A percentile compares a stretch with the other conserved stretches of the same genome.
Evolutionary conservation across 2,113 vertebrate species (phyloP).

Genomic region (Ginglymostoma cirratum): DNA sequence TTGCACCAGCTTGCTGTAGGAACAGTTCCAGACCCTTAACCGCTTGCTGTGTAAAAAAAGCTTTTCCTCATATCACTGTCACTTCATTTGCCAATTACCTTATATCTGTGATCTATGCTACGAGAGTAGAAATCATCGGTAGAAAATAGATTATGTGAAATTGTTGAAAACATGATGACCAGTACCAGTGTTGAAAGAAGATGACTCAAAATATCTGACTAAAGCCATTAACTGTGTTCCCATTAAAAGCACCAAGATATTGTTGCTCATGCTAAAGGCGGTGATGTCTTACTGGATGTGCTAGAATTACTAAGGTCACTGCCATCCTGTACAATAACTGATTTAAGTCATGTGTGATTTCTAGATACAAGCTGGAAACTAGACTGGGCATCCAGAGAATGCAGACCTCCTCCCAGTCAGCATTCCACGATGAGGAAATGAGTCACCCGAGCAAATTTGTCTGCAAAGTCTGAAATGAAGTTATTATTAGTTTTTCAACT

Average conservation of each 20-base stretch:
- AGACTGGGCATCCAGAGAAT: background rate
- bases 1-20: too few species aligned
- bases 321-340: background rate
- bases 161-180: background rate
- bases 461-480: constrained; percentile 19
- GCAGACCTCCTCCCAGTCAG: constrained; percentile 6
- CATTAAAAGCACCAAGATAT: background rate
- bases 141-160: background rate
- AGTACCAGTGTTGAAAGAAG: background rate
- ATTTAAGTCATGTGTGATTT: background rate
- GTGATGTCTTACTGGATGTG: background rate
- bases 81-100: background rate
- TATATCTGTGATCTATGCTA: background rate
- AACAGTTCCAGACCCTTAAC: background rate
- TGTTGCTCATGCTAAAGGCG: background rate
- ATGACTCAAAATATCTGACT: background rate
- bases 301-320: background rate
- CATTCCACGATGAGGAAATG: constrained; percentile 14
- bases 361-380: constrained; percentile 9
- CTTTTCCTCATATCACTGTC: background rate
- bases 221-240: background rate
- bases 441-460: background rate
- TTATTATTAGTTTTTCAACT: background rate
- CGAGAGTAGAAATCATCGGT: background rate
- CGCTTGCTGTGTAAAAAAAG: background rate